phyloP scores from a whole-genome alignment of 1,140 invertebrate genomes.

The Lordiphosa collinella region DNA sequence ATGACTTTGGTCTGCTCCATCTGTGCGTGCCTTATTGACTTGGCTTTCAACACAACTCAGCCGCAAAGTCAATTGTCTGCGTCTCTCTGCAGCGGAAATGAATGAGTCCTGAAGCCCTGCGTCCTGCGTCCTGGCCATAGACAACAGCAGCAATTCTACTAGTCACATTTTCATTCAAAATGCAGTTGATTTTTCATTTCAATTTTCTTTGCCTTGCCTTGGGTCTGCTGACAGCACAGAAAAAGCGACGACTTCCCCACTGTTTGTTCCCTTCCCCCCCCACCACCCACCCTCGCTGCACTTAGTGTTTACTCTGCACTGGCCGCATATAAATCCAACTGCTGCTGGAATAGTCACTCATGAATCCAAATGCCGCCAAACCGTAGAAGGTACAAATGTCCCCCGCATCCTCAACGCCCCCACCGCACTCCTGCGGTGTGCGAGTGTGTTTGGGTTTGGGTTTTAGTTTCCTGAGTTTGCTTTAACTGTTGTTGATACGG shows the following conservation, averaged over 20 bases:
- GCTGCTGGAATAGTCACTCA: slow-evolving; percentile 47
- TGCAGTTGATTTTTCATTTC: slow-evolving; percentile 69
- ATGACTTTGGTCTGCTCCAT: slow-evolving; percentile 11
- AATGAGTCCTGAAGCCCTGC: slow-evolving; percentile 12
- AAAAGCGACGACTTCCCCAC: not conserved
- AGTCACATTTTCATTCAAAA: slow-evolving; percentile 13
- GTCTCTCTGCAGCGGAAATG: slow-evolving; percentile 48
- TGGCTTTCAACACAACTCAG: slow-evolving; percentile 51
- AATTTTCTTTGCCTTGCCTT: slow-evolving; percentile 48
- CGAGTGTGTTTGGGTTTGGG: slow-evolving; percentile 13
- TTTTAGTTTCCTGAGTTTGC: slow-evolving; percentile 60
- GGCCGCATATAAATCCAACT: slow-evolving; percentile 69
- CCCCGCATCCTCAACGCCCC: no score
- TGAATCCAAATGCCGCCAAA: slow-evolving; percentile 21
- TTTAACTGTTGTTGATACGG: slow-evolving; percentile 73
- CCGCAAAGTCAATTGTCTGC: slow-evolving; percentile 68
- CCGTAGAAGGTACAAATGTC: slow-evolving; percentile 9
- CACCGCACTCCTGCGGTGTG: not conserved
- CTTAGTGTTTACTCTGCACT: slow-evolving; percentile 67
- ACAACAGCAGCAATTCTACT: not conserved
- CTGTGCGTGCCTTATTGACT: slow-evolving; percentile 71
- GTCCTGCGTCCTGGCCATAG: no score
- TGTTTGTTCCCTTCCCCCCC: no score
- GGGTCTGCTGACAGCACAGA: no score
- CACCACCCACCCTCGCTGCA: no score